These are phyloP conservation scores for Hycleus phaleratus DNA, from an alignment of 1,140 invertebrate species.

Conservation along the genomic window DNA sequence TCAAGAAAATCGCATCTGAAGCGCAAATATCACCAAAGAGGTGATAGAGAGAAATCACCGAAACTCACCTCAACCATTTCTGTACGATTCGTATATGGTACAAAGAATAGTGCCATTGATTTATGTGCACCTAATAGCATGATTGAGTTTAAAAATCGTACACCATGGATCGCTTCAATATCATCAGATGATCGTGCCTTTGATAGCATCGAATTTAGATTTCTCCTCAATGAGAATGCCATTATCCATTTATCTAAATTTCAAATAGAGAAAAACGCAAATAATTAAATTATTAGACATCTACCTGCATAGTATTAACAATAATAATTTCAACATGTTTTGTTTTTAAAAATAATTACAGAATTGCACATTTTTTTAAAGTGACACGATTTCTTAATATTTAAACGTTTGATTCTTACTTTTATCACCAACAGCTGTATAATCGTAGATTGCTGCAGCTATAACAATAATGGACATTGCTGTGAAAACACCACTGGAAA, in stretches of 20 bases:
- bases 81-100: conserved; percentile 61
- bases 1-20: conserved; percentile 15
- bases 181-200: conserved; percentile 46
- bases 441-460: conserved; percentile 31
- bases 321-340: not conserved
- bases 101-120: conserved; percentile 64
- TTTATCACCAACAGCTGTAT: conserved; percentile 21
- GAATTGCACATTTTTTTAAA: not conserved
- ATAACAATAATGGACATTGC: conserved; percentile 24
- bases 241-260: conserved; percentile 40
- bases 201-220: conserved; percentile 49
- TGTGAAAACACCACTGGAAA: conserved; percentile 30
- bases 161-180: conserved; percentile 58
- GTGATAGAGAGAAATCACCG: not conserved
- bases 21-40: conserved; percentile 3
- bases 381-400: not conserved
- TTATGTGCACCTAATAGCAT: conserved; percentile 62
- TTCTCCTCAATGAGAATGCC: conserved; percentile 61
- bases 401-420: conserved; percentile 17
- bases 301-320: not conserved
- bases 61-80: conserved; percentile 54
- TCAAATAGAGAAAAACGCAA: conserved; percentile 9
- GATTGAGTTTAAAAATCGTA: conserved; percentile 59
- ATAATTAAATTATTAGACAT: not conserved
- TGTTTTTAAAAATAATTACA: not conserved